A percentile compares a stretch with the other conserved stretches of the same genome.
Conservation (phyloP, 2,797 vertebrate genomes). For the Cygnus olor region DNA sequence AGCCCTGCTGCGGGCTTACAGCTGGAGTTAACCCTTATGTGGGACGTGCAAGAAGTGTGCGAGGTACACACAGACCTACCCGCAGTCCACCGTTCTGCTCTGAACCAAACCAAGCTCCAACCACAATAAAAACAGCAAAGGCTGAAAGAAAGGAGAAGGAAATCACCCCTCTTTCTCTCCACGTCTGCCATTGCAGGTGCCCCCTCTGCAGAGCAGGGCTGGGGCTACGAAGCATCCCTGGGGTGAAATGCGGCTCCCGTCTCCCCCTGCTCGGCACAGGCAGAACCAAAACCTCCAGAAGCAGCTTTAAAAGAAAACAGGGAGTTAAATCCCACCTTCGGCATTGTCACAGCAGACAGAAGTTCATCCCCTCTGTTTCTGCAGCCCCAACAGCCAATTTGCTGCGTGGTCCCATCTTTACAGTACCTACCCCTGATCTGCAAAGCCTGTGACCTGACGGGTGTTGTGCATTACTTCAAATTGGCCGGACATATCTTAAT, state of each 20-base stretch:
- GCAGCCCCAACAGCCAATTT: background rate
- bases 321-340: background rate
- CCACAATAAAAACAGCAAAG: background rate
- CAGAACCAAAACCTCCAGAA: background rate
- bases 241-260: background rate
- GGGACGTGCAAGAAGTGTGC: background rate
- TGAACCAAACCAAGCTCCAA: background rate
- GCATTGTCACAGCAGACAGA: accelerated
- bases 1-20: constrained; percentile 7
- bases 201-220: background rate
- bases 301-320: background rate
- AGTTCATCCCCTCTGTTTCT: background rate
- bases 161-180: background rate
- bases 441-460: background rate
- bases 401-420: background rate
- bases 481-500: background rate
- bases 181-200: background rate
- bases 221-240: background rate
- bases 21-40: background rate
- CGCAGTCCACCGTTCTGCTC: background rate
- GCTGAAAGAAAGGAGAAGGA: background rate
- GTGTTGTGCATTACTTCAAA: background rate
- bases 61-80: background rate
- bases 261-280: background rate
- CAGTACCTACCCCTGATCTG: background rate